phyloP scores from a whole-genome alignment of 2,113 vertebrate genomes.

The Recurvirostra avosetta region DNA sequence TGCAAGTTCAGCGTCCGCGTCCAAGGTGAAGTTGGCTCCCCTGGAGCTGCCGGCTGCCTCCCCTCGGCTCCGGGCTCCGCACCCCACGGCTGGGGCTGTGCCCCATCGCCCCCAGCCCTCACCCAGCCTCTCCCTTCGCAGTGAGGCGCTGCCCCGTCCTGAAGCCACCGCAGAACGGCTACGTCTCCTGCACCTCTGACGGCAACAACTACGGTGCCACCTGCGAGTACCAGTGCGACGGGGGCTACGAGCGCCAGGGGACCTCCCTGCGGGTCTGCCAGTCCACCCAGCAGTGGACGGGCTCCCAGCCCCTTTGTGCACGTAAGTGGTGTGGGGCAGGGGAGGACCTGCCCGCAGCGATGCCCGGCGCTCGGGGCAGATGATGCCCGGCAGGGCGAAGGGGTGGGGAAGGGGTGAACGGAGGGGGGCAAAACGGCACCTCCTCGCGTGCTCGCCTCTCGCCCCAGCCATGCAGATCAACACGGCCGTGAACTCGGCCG shows the following conservation, averaged over 20 bases:
- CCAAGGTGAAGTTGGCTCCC: slow-evolving; percentile 75
- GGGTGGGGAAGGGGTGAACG: neutral
- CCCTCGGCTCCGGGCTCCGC: fast-evolving
- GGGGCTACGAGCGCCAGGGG: slow-evolving; percentile 86
- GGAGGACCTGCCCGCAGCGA: neutral
- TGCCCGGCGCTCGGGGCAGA: neutral
- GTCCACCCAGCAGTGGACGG: slow-evolving; percentile 86
- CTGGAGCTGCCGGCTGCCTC: fast-evolving
- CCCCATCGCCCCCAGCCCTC: neutral
- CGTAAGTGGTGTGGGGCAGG: slow-evolving; percentile 72
- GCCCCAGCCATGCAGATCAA: slow-evolving; percentile 86
- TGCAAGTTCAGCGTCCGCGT: slow-evolving; percentile 93
- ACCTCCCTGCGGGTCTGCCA: slow-evolving; percentile 81
- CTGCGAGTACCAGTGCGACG: slow-evolving; percentile 89
- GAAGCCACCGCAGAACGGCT: slow-evolving; percentile 82
- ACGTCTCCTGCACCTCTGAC: slow-evolving; percentile 85
- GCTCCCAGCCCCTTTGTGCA: slow-evolving; percentile 75
- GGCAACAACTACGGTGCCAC: slow-evolving; percentile 88
- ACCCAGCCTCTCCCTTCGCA: slow-evolving; percentile 27
- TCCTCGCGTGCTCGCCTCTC: fast-evolving
- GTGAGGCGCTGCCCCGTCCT: slow-evolving; percentile 86
- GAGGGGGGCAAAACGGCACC: neutral
- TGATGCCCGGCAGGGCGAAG: neutral
- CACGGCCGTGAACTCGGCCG: slow-evolving; percentile 78
- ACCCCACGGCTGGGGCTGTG: fast-evolving